phyloP scores from a whole-genome alignment of 1,140 invertebrate species.

The Ooceraea biroi region DNA sequence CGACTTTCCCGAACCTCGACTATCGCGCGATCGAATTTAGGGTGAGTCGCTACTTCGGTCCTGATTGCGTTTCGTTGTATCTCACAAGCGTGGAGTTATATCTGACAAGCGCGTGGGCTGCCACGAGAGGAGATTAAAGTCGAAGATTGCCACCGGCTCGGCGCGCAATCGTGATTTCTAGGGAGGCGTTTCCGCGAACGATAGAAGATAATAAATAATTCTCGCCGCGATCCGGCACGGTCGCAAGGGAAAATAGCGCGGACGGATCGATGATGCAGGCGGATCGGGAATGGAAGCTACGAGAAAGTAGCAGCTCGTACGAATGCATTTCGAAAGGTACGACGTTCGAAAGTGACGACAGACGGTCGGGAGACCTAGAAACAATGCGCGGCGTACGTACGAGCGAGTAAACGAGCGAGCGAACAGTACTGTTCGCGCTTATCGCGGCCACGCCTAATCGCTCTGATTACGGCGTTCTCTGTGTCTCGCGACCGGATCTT shows the following conservation, averaged over 20 bases:
- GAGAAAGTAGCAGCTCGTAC: constrained; percentile 52
- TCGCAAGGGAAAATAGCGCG: constrained; percentile 8
- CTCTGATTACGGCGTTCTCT: constrained; percentile 76
- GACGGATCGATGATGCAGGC: constrained; percentile 49
- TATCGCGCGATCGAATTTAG: neutral
- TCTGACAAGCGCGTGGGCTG: too few relatives aligned
- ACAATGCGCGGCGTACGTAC: constrained; percentile 56
- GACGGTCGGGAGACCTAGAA: constrained; percentile 48
- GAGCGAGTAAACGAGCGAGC: constrained; percentile 70
- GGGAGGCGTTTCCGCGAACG: neutral
- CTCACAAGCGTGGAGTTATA: too few relatives aligned
- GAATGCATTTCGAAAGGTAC: constrained; percentile 33
- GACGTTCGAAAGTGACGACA: constrained; percentile 62
- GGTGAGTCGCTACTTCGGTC: neutral
- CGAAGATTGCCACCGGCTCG: neutral
- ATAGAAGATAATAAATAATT: neutral
- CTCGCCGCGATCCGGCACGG: neutral
- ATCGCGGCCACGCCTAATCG: constrained; percentile 78
- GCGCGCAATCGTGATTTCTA: neutral
- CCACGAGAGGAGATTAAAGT: constrained; percentile 3
- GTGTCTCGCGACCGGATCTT: constrained; percentile 64
- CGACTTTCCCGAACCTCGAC: constrained; percentile 5
- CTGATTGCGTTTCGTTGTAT: neutral
- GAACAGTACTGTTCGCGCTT: constrained; percentile 68
- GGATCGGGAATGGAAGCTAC: constrained; percentile 57